Base-by-base conservation (phyloP, 2,797 vertebrate genomes). In the Danio aesculapii region DNA sequence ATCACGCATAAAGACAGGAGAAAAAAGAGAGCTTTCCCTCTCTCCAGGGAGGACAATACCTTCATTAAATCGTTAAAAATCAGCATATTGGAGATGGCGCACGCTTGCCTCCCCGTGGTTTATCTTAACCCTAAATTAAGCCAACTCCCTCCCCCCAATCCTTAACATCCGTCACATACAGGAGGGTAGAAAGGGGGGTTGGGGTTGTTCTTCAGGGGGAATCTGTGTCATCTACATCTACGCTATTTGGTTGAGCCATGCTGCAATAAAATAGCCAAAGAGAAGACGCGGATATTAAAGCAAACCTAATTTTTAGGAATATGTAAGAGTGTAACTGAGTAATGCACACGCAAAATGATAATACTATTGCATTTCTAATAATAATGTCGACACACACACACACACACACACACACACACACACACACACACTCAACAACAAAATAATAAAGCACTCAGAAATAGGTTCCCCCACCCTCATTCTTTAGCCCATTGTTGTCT, bases 41-140 rank as follows among this genome's bases (percentile, higher is more conserved):
- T 62, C 77, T 79, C 59, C 0, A 0, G 59, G 58, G 75, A 71
- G 58, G 52, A 49, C 55, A 58, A 55, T 63, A 19, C 67, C 75
- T 77, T 71, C 58, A 64, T 82, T 70, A 82, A 82, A 82, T 69
- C 73, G 16, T 77, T 77, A 77, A 82, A 30, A 82, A 69, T 77
- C 61, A 57, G 66, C 58, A 82, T 77, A 64, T 47, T 70, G 39
- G 73, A 77, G 43, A 70, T 6, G 8, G 49, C 8, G 55, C 57
- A 46, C 1, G 41, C 41, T 71, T 44, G 61, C 77, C 19, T 72
- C 59, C 68, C 68, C 19, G 3, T 72, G 68, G 77, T 72, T 72
- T 64, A 72, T 79, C 59, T 64, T 72, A 72, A 79, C 77, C 77
- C 68, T 72, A 79, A 79, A 79, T 72, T 79, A 79, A 72, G 70